Evolutionary conservation across 2,888 invertebrate species (phyloP).

Genomic region (Cotesia congregata): DNA sequence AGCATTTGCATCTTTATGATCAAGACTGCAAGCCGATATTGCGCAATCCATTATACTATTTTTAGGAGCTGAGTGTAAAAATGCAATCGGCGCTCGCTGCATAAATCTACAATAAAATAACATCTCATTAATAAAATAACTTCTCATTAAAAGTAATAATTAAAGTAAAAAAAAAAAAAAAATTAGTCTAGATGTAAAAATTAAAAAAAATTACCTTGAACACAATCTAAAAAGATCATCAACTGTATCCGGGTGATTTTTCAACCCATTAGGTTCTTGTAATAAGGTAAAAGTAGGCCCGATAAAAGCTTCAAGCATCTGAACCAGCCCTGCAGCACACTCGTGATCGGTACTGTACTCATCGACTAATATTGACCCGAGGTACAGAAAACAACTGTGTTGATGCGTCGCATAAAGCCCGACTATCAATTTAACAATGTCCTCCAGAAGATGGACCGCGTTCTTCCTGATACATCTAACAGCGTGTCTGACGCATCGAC

Average conservation of each 20-base stretch:
- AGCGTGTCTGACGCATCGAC: slow-evolving; percentile 90
- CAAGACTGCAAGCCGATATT: slow-evolving; percentile 84
- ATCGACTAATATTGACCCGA: slow-evolving; percentile 91
- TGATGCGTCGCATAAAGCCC: slow-evolving; percentile 82
- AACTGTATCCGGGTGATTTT: slow-evolving; percentile 96
- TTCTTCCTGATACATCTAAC: slow-evolving; percentile 88
- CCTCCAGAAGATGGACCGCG: slow-evolving; percentile 82
- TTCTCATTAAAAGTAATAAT: no score
- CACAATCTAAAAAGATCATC: slow-evolving; percentile 95
- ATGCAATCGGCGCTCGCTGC: slow-evolving; percentile 86
- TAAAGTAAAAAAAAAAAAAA: no score
- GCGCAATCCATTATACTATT: slow-evolving; percentile 87
- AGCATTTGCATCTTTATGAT: slow-evolving; percentile 95
- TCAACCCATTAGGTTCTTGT: slow-evolving; percentile 83
- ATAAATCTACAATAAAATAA: slow-evolving; percentile 76
- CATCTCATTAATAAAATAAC: no score
- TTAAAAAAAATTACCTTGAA: slow-evolving; percentile 71
- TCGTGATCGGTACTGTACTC: slow-evolving; percentile 82
- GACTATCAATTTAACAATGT: slow-evolving; percentile 85
- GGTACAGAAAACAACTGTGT: slow-evolving; percentile 92
- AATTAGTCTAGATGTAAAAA: neutral
- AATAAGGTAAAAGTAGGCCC: slow-evolving; percentile 86
- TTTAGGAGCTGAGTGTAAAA: slow-evolving; percentile 83
- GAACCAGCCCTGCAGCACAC: slow-evolving; percentile 85
- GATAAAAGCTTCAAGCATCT: slow-evolving; percentile 88